Evolutionary conservation across 2,888 invertebrate genomes (phyloP).

Genomic region (Limnephilus marmoratus): DNA sequence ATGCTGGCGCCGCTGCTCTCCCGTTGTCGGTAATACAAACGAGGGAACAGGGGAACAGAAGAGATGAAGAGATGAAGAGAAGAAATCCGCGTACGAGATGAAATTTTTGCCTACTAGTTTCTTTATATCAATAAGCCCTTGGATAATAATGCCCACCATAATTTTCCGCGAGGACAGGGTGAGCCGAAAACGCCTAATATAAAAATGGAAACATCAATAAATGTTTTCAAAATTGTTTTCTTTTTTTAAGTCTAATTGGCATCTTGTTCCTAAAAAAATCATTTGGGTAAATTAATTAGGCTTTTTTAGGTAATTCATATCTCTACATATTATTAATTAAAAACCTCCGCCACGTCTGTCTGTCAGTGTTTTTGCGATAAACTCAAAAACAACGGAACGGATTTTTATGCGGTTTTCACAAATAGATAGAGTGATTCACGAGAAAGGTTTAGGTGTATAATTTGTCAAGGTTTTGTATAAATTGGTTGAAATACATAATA

Average conservation of each 20-base stretch:
- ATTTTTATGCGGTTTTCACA: too few species aligned
- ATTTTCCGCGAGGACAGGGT: constrained; percentile 30
- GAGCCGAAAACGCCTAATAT: not conserved
- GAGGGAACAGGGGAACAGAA: constrained; percentile 40
- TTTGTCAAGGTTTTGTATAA: too few species aligned
- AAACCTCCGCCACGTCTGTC: too few species aligned
- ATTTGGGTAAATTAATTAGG: not conserved
- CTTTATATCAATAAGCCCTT: constrained; percentile 55
- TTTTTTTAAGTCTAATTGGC: not conserved
- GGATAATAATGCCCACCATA: constrained; percentile 33
- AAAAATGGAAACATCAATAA: not conserved
- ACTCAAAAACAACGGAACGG: too few species aligned
- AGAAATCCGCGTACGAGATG: constrained; percentile 19
- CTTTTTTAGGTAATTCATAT: not conserved
- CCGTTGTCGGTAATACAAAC: constrained; percentile 13
- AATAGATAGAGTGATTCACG: too few species aligned
- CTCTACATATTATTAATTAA: too few species aligned
- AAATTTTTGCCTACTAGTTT: constrained; percentile 52
- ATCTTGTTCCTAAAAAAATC: not conserved
- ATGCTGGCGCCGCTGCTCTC: constrained; percentile 12
- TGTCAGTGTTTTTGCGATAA: too few species aligned
- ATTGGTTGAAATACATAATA: too few species aligned
- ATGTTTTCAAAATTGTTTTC: not conserved
- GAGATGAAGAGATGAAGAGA: not conserved
- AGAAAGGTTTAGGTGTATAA: too few species aligned